A percentile compares a stretch with the other conserved stretches of the same genome.
phyloP scores from a whole-genome alignment of 2,113 vertebrate genomes.

The Zosterops borbonicus region DNA sequence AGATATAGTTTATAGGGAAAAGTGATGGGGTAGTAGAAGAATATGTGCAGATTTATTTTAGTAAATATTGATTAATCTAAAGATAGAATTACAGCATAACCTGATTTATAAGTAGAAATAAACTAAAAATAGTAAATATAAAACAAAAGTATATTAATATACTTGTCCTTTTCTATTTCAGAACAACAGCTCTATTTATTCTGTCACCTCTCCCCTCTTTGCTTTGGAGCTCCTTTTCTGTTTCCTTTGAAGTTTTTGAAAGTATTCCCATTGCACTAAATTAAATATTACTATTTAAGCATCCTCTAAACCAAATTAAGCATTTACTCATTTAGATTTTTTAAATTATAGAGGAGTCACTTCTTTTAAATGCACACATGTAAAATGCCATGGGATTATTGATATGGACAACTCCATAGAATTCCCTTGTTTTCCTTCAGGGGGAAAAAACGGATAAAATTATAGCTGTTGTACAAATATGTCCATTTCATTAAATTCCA shows the following conservation, averaged over 20 bases:
- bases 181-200: background rate
- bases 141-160: background rate
- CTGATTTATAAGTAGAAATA: background rate
- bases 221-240: background rate
- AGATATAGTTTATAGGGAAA: background rate
- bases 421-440: background rate
- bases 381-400: background rate
- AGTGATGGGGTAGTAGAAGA: background rate
- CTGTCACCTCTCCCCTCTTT: background rate
- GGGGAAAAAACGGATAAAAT: background rate
- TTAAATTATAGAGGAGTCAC: background rate
- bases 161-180: background rate
- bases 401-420: background rate
- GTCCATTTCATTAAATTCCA: background rate
- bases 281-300: background rate
- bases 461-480: background rate
- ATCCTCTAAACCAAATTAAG: background rate
- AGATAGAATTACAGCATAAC: background rate
- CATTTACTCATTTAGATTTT: background rate
- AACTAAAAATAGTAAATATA: background rate
- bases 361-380: background rate
- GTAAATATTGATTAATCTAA: background rate
- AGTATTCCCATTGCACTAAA: background rate
- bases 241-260: background rate
- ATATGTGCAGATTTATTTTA: background rate